phyloP scores from a whole-genome alignment of 2,888 invertebrate species.

The Tryphoninae sp. region DNA sequence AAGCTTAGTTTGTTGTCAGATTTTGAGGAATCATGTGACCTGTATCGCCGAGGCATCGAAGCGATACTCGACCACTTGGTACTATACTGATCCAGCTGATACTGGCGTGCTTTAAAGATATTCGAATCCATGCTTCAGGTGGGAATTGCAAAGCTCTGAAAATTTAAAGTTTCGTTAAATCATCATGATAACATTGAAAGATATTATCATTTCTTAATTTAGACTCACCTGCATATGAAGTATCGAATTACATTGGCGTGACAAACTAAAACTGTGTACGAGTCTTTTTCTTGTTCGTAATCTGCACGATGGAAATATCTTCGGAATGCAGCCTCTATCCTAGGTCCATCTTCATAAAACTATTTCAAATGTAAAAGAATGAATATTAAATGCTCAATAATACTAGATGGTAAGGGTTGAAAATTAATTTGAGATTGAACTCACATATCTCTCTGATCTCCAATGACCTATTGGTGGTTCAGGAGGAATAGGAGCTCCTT shows the following conservation, averaged over 20 bases:
- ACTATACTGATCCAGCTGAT: conserved; percentile 95
- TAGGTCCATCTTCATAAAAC: conserved; percentile 95
- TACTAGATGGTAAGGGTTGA: background rate
- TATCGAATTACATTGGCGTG: conserved; percentile 99
- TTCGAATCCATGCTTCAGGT: conserved; percentile 97
- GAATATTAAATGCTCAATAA: conserved; percentile 46
- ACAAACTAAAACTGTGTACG: conserved; percentile 95
- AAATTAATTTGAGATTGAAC: conserved; percentile 64
- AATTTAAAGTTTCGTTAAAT: conserved; percentile 55
- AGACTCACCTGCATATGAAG: conserved; percentile 91
- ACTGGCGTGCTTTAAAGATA: conserved; percentile 95
- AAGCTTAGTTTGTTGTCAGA: conserved; percentile 82
- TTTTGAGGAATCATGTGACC: conserved; percentile 93
- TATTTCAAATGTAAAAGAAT: conserved; percentile 85
- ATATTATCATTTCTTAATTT: conserved; percentile 10
- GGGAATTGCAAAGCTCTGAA: conserved; percentile 97
- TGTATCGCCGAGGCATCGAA: conserved; percentile 92
- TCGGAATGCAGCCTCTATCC: conserved; percentile 97
- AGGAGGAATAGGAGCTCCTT: conserved; percentile 97
- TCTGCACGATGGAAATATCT: conserved; percentile 96
- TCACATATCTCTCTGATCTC: conserved; percentile 91
- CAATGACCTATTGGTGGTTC: conserved; percentile 95
- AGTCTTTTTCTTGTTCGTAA: conserved; percentile 89
- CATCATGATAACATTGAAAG: background rate
- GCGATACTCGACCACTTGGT: conserved; percentile 92